These are phyloP conservation scores for Columbina picui DNA, from an alignment of 2,113 vertebrate genomes.

Conservation along the genomic window DNA sequence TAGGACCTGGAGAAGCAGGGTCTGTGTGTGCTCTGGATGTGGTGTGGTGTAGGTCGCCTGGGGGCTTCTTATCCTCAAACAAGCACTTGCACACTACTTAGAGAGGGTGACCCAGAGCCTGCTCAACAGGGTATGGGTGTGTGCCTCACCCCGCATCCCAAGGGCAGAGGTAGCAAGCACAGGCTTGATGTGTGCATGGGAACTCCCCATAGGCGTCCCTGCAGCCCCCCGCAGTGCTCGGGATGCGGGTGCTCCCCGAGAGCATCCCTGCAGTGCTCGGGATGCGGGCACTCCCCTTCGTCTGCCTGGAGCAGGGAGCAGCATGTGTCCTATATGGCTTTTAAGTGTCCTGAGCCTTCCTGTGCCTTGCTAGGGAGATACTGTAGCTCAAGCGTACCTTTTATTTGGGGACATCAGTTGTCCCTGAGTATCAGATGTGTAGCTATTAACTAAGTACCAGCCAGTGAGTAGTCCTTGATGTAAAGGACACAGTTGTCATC, in stretches of 20 bases:
- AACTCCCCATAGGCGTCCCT: not conserved
- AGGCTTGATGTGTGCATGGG: not conserved
- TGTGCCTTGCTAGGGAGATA: not conserved
- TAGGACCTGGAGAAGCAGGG: not conserved
- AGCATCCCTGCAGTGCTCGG: not conserved
- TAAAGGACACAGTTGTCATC: not conserved
- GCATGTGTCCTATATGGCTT: not conserved
- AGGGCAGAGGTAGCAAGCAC: not conserved
- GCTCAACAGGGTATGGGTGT: fast-evolving
- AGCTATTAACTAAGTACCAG: not conserved
- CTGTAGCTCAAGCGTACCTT: not conserved
- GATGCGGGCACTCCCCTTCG: no score
- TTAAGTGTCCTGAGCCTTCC: not conserved
- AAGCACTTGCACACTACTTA: not conserved
- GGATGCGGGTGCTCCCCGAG: not conserved
- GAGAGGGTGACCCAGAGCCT: not conserved
- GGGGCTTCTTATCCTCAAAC: not conserved
- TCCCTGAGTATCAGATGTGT: not conserved
- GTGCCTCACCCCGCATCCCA: not conserved
- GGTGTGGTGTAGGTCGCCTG: not conserved
- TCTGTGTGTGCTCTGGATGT: not conserved
- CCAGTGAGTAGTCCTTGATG: not conserved
- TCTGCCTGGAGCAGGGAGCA: not conserved
- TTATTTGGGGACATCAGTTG: not conserved
- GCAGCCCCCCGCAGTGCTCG: not conserved